Evolutionary conservation across 2,113 vertebrate species (phyloP), one percentile per base, ranked within the genome.

Genomic region (Barbus barbus): DNA sequence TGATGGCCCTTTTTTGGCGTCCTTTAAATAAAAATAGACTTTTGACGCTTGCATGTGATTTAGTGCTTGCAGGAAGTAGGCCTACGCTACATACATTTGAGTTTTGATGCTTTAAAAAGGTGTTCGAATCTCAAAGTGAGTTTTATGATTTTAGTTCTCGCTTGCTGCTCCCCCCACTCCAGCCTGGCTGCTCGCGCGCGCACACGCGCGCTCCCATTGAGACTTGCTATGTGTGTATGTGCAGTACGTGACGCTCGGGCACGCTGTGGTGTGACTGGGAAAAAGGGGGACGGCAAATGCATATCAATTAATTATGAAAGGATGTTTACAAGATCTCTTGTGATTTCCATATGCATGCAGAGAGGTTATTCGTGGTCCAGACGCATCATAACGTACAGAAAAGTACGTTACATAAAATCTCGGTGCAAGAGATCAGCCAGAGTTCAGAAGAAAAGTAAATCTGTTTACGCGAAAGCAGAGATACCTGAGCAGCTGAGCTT

Each of bases 171-270:
- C 18, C 33, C 33, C 33, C 33, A 22, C 7, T 33, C 31, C 67
- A 9, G 36, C 12, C 36, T 36, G 26, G 5, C 6, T 31, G 26
- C 26, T 26, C 13, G n/a, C 26, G 20, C 86, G 24, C 44, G 63
- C 74, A 53, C 60, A 58, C 77, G 72, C 56, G n/a, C n/a, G 13
- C 1, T 13, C 75, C 22, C 53, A 78, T 58, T 58, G 31, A 38
- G 18, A 14, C 22, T 33, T 16, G n/a, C 4, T 44, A 2, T 24
- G 22, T 65, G 85, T 48, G 44, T 26, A 36, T 60, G 86, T 84
- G 86, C 44, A 16, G 83, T 82, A 87, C 86, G 86, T 87, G 86
- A 84, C 78, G 79, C 46, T 36, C 48, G 44, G 9, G 33, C 31
- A 53, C 56, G n/a, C 72, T 11, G 36, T 41, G 73, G 51, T 78